These are phyloP conservation scores for Daubentonia madagascariensis DNA, from an alignment of 2,113 vertebrate species.

Conservation along the genomic window DNA sequence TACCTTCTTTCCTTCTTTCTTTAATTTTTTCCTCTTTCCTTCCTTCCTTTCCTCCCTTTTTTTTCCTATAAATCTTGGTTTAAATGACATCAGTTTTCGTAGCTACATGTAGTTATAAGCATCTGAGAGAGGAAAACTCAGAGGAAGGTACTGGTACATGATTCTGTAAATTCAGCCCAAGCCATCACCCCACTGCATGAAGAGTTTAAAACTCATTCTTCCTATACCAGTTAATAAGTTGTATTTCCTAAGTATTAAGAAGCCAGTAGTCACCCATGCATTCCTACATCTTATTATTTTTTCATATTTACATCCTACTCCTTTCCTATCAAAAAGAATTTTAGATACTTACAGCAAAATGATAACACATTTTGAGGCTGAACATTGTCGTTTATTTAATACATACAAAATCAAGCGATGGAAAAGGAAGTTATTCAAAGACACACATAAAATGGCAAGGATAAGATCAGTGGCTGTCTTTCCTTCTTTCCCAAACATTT, in stretches of 20 bases:
- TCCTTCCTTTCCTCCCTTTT: background rate
- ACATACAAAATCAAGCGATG: background rate
- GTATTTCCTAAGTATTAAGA: background rate
- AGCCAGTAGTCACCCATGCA: background rate
- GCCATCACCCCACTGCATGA: background rate
- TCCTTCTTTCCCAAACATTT: background rate
- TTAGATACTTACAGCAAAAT: background rate
- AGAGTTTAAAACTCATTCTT: background rate
- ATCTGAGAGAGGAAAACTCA: background rate
- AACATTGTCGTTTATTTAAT: background rate
- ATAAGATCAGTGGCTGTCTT: background rate
- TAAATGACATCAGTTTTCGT: background rate
- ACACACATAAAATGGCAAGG: background rate
- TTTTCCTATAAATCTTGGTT: background rate
- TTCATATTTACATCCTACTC: background rate
- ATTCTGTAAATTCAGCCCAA: background rate
- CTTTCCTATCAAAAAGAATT: background rate
- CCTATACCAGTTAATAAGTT: background rate
- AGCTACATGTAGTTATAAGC: background rate
- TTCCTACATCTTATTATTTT: background rate
- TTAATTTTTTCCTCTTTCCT: background rate
- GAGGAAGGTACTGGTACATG: accelerated
- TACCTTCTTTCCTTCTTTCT: background rate
- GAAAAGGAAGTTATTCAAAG: background rate
- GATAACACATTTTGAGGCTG: background rate